Percentiles rank a stretch among this genome's conserved stretches.
These are phyloP conservation scores for Drosophila gunungcola DNA, from an alignment of 1,140 invertebrate species.

Conservation along the genomic window DNA sequence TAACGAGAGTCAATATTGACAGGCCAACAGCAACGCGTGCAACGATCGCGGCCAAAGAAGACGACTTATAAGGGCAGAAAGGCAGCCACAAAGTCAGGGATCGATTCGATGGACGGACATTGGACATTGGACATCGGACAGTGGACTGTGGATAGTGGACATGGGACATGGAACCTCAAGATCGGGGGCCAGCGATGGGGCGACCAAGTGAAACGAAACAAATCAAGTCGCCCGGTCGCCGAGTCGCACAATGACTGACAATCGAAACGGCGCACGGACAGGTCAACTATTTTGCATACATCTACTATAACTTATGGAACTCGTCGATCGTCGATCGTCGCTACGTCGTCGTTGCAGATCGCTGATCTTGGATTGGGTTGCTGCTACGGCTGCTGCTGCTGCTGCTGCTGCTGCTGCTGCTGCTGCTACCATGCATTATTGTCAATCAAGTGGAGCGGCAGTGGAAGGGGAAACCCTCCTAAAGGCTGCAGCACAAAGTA, in stretches of 20 bases:
- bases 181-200: slow-evolving; percentile 30
- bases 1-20: slow-evolving; percentile 82
- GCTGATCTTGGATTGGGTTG: slow-evolving; percentile 50
- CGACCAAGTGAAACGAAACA: slow-evolving; percentile 82
- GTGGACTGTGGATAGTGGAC: slow-evolving; percentile 5
- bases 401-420: slow-evolving; percentile 58
- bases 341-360: slow-evolving; percentile 47
- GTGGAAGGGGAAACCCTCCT: slow-evolving; percentile 1
- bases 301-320: slow-evolving; percentile 79
- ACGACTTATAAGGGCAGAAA: slow-evolving; percentile 77
- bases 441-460: slow-evolving; percentile 75
- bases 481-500: slow-evolving; percentile 49
- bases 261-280: slow-evolving; percentile 78
- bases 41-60: slow-evolving; percentile 46
- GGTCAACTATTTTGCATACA: slow-evolving; percentile 84
- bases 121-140: slow-evolving; percentile 11
- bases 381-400: slow-evolving; percentile 31
- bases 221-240: slow-evolving; percentile 71
- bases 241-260: slow-evolving; percentile 78
- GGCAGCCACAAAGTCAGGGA: slow-evolving; percentile 52
- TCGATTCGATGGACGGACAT: slow-evolving; percentile 38
- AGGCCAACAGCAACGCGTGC: slow-evolving; percentile 77
- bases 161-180: slow-evolving; percentile 19
- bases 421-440: slow-evolving; percentile 83
- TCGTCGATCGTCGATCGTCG: slow-evolving; percentile 61